Base-by-base conservation (phyloP, 2,797 vertebrate species). In the Apodemus agrarius region DNA sequence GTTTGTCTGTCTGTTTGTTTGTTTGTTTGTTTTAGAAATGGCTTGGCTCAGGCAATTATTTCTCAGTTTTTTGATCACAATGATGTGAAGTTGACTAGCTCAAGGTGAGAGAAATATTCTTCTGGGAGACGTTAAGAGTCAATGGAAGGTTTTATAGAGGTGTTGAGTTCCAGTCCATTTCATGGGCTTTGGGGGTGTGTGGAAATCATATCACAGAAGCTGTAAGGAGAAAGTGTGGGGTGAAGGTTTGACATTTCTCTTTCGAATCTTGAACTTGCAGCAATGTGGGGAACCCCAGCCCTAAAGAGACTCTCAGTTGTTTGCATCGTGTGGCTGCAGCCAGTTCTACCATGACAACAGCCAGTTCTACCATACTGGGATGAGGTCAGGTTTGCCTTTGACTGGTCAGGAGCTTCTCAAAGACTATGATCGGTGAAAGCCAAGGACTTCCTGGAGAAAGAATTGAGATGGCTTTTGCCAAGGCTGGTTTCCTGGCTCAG, bases 381-480 rank as follows among this genome's bases (percentile, higher is more conserved):
- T 69, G 87, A 90, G 46, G 43, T 54, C n/a, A 80, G 90, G 65
- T 24, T 14, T 79, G 61, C 14, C 69, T 93, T 49, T 79, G 61
- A 31, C n/a, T 93, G 40, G 24, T 31, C 89, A 31, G 24, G 88
- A 54, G 63, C 74, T 85, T 95, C 90, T 86, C 76, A 40, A n/a
- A 84, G 24, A 67, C 24, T 63, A 22, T 63, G 57, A 12, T 90
- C 54, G 69, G 80, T 24, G 65, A 93, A 86, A 90, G 29, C 7
- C 76, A 93, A 88, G 17, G 22, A 14, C 43, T 94, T 90, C 76
- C 85, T 59, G 57, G 21, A 49, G 80, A 79, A 57, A 79, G 84
- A 31, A 86, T 3, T 76, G 75, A 93, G n/a, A 84, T n/a, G 61
- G 29, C 37, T 84, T 91, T 95, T 78, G 52, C 65, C 12, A 6